Evolutionary conservation across 1,140 invertebrate species (phyloP).

Genomic region (Zaprionus nigranus): DNA sequence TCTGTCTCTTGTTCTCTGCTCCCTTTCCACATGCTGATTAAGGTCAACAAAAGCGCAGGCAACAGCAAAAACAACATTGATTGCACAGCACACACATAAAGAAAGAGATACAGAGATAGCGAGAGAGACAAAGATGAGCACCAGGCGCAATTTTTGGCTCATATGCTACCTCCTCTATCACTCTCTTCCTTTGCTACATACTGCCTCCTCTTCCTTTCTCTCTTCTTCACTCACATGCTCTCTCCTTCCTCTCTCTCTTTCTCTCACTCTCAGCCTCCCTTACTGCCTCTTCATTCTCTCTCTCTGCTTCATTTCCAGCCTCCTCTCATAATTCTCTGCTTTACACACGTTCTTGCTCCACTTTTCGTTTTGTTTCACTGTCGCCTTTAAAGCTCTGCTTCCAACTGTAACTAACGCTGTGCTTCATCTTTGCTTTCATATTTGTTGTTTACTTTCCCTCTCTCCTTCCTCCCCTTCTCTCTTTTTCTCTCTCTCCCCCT

Average conservation of each 20-base stretch:
- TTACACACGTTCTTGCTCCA: constrained; percentile 34
- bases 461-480: not conserved
- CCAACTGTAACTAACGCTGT: constrained; percentile 43
- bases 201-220: too few relatives aligned
- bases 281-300: not conserved
- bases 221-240: too few relatives aligned
- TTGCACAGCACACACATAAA: constrained; percentile 10
- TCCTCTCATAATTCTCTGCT: constrained; percentile 29
- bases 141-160: not conserved
- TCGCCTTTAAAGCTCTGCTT: constrained; percentile 22
- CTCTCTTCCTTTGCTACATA: too few relatives aligned
- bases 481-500: not conserved
- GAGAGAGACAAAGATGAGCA: too few relatives aligned
- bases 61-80: constrained; percentile 30
- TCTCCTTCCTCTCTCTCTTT: not conserved
- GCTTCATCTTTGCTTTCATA: constrained; percentile 12
- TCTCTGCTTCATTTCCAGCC: not conserved
- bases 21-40: constrained; percentile 45
- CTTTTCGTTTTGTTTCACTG: constrained; percentile 23
- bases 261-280: not conserved
- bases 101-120: not conserved
- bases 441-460: constrained; percentile 16
- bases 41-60: constrained; percentile 41
- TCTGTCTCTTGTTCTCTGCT: not conserved
- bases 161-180: not conserved